Conservation (phyloP, 2,113 vertebrate genomes). For the Bostrychus sinensis region DNA sequence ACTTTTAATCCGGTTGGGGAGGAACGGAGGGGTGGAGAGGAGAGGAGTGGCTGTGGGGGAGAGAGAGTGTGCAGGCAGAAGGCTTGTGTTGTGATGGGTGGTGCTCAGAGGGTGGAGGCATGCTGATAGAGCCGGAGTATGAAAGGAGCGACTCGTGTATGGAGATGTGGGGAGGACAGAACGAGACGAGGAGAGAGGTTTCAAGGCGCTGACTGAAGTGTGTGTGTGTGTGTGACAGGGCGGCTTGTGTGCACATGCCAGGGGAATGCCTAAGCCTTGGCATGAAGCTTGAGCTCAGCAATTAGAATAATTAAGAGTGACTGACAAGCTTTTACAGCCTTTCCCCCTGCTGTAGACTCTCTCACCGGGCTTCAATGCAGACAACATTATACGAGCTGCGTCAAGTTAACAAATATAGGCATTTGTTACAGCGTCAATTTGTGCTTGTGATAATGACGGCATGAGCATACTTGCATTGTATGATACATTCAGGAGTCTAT, state of each 20-base stretch:
- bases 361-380: constrained; percentile 43
- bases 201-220: constrained; percentile 49
- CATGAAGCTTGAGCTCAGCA: constrained; percentile 72
- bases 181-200: constrained; percentile 46
- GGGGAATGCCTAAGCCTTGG: constrained; percentile 71
- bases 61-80: constrained; percentile 71
- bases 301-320: constrained; percentile 78
- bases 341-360: constrained; percentile 40
- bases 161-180: constrained; percentile 60
- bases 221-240: constrained; percentile 25
- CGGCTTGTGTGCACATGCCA: constrained; percentile 57
- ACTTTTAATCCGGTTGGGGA: constrained; percentile 80
- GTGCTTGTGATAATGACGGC: not conserved
- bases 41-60: constrained; percentile 70
- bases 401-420: constrained; percentile 41
- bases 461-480: constrained; percentile 6
- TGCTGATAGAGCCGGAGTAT: constrained; percentile 67
- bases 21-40: constrained; percentile 71
- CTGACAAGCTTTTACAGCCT: constrained; percentile 71
- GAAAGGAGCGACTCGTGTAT: constrained; percentile 60
- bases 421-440: constrained; percentile 28
- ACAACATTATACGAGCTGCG: constrained; percentile 42
- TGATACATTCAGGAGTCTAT: constrained; percentile 11
- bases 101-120: constrained; percentile 66
- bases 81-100: constrained; percentile 74